phyloP scores from a whole-genome alignment of 2,888 invertebrate species.

The Acanthosepion pharaonis region DNA sequence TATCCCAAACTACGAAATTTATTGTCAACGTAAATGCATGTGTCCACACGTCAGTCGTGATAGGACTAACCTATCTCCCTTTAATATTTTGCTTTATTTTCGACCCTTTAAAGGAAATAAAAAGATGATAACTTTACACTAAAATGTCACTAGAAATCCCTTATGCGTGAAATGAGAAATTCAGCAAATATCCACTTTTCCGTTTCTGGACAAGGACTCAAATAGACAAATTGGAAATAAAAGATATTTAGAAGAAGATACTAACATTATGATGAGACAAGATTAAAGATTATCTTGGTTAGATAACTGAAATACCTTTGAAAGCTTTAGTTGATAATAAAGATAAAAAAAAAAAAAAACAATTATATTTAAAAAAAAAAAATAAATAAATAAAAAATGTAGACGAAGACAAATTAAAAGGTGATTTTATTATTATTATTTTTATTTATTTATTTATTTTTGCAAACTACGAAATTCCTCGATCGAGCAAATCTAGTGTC shows the following conservation, averaged over 20 bases:
- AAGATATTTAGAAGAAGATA: no score
- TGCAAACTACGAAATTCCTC: background rate
- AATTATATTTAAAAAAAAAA: background rate
- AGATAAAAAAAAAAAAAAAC: no score
- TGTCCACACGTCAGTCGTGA: background rate
- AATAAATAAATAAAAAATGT: background rate
- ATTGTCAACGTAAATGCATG: no score
- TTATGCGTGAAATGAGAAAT: background rate
- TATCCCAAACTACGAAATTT: no score
- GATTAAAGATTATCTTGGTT: no score
- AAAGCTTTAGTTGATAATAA: no score
- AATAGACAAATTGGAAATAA: background rate
- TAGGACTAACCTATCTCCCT: background rate
- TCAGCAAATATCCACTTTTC: background rate
- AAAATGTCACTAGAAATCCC: background rate
- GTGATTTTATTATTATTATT: background rate
- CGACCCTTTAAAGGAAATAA: background rate
- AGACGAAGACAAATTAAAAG: background rate
- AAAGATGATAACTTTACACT: background rate
- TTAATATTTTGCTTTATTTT: background rate
- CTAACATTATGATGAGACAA: background rate
- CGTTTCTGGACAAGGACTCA: background rate
- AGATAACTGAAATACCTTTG: no score
- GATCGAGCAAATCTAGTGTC: background rate
- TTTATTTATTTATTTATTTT: background rate